Evolutionary conservation across 1,140 invertebrate species (phyloP).

Genomic region (Microvelia longipes): DNA sequence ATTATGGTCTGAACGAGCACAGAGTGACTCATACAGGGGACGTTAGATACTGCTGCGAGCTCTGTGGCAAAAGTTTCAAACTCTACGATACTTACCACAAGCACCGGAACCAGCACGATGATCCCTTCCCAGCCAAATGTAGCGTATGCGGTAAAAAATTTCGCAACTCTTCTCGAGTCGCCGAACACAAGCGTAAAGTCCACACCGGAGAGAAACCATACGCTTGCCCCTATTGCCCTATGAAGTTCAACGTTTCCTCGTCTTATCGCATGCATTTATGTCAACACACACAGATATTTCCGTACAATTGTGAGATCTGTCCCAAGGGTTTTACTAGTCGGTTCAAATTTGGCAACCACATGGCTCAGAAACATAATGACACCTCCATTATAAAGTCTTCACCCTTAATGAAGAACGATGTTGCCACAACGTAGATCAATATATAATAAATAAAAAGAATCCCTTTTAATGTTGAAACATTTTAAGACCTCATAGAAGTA

Average conservation of each 20-base stretch:
- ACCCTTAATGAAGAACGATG: too few relatives aligned
- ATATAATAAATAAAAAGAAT: too few relatives aligned
- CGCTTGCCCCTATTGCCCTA: conserved; percentile 57
- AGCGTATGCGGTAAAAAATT: neutral
- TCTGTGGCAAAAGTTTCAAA: conserved; percentile 6
- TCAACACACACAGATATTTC: conserved; percentile 19
- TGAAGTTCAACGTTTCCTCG: conserved; percentile 41
- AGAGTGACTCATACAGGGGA: conserved; percentile 5
- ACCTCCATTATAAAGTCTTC: too few relatives aligned
- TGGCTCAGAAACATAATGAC: conserved; percentile 3
- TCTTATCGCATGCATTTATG: conserved; percentile 20
- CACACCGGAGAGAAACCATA: conserved; percentile 59
- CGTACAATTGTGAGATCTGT: conserved; percentile 19
- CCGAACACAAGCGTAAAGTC: conserved; percentile 32
- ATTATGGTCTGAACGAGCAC: conserved; percentile 9
- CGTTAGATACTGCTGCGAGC: neutral
- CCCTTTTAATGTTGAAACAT: too few relatives aligned
- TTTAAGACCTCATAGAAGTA: too few relatives aligned
- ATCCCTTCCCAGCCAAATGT: neutral
- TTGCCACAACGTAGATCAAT: too few relatives aligned
- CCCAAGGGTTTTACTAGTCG: conserved; percentile 18
- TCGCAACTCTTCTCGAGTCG: conserved; percentile 8
- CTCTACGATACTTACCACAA: conserved; percentile 1
- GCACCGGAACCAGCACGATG: neutral
- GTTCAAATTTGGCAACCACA: conserved; percentile 17